phyloP scores from a whole-genome alignment of 1,140 invertebrate genomes.

The Hydropsyche tenuis region DNA sequence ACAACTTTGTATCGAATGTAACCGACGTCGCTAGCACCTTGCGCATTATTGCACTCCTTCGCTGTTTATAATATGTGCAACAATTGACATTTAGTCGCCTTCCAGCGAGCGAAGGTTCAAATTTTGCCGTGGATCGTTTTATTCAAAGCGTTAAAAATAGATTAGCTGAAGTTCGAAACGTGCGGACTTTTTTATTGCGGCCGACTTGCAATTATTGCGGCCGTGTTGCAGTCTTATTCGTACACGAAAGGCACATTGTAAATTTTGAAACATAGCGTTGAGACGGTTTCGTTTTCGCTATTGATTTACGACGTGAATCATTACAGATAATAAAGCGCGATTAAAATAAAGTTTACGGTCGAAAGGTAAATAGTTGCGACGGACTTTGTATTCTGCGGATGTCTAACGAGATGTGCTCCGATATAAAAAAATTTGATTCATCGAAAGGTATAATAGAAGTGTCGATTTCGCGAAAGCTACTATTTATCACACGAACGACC shows the following conservation, averaged over 20 bases:
- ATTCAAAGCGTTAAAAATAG: too few relatives aligned
- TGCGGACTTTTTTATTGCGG: too few relatives aligned
- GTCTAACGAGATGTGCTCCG: too few relatives aligned
- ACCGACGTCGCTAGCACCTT: slow-evolving; percentile 29
- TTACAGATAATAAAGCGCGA: slow-evolving; percentile 17
- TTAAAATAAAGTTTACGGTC: background rate
- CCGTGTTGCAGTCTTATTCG: background rate
- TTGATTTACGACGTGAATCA: slow-evolving; percentile 9
- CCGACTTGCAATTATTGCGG: background rate
- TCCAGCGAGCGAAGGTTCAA: too few relatives aligned
- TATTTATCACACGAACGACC: too few relatives aligned
- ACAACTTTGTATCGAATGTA: slow-evolving; percentile 25
- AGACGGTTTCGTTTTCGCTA: background rate
- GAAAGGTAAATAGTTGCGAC: too few relatives aligned
- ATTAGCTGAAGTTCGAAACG: too few relatives aligned
- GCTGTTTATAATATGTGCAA: background rate
- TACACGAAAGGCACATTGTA: background rate
- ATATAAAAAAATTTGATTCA: too few relatives aligned
- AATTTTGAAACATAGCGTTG: background rate
- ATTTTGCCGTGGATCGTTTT: background rate
- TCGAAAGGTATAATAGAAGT: too few relatives aligned
- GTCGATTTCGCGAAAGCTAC: too few relatives aligned
- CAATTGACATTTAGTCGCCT: slow-evolving; percentile 21
- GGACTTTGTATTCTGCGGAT: too few relatives aligned
- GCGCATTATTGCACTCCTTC: slow-evolving; percentile 19